Percentiles rank a stretch among this genome's conserved stretches.
These are phyloP conservation scores for Clivina fossor DNA, from an alignment of 2,888 invertebrate species.

Conservation along the genomic window DNA sequence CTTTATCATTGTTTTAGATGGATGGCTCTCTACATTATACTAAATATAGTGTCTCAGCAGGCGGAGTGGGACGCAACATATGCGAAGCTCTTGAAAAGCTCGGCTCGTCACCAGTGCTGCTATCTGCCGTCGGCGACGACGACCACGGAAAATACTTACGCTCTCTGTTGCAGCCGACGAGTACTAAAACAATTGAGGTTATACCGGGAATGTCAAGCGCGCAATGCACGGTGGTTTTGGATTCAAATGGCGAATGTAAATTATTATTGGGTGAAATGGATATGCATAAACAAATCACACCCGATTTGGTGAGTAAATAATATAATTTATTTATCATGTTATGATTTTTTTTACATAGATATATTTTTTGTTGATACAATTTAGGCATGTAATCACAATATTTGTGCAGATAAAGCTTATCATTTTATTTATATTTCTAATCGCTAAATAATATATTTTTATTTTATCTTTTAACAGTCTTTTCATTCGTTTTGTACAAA, in stretches of 20 bases:
- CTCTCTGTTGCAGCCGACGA: slow-evolving; percentile 49
- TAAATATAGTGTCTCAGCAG: slow-evolving; percentile 65
- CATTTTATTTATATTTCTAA: background rate
- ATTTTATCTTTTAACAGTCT: background rate
- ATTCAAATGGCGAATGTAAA: slow-evolving; percentile 73
- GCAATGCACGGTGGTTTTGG: slow-evolving; percentile 75
- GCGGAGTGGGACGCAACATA: slow-evolving; percentile 92
- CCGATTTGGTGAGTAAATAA: slow-evolving; percentile 59
- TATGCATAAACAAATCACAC: slow-evolving; percentile 70
- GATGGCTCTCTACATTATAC: slow-evolving; percentile 80
- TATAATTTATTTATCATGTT: slow-evolving; percentile 17
- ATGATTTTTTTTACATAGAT: slow-evolving; percentile 5
- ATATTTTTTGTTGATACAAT: slow-evolving; percentile 5
- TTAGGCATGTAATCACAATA: slow-evolving; percentile 24
- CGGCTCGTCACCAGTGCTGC: slow-evolving; percentile 63
- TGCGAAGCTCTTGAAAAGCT: slow-evolving; percentile 82
- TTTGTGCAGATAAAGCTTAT: slow-evolving; percentile 24
- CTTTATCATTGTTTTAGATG: slow-evolving; percentile 64
- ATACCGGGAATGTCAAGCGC: slow-evolving; percentile 60
- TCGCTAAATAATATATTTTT: slow-evolving; percentile 1
- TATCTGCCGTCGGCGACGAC: slow-evolving; percentile 80
- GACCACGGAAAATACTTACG: slow-evolving; percentile 53
- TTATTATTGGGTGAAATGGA: slow-evolving; percentile 84
- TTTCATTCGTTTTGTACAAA: too few species aligned
- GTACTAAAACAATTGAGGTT: slow-evolving; percentile 47